Base-by-base conservation (phyloP, 2,888 invertebrate species). In the Didymodactylos carnosus region DNA sequence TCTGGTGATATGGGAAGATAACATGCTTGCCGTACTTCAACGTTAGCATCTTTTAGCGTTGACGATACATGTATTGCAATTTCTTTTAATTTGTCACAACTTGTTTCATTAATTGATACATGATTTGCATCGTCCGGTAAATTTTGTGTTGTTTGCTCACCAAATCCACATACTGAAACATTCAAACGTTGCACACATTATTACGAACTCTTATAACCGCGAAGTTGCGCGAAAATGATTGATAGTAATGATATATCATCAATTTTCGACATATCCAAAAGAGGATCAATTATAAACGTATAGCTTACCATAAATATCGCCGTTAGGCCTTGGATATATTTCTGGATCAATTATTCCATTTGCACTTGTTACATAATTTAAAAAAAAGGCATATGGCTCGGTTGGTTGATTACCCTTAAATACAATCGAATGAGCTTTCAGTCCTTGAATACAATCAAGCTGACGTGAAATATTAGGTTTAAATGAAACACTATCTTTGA, bases 281-380 rank as follows among this genome's bases (percentile, higher is more conserved):
- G n/a, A n/a, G n/a, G n/a, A n/a, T n/a, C n/a, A n/a, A n/a, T n/a
- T n/a, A n/a, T n/a, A n/a, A n/a, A n/a, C n/a, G n/a, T n/a, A n/a
- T n/a, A n/a, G n/a, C n/a, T n/a, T n/a, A 0, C 77, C 27, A 69
- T 78, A 78, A 14, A 78, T 77, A 3, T 75, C 72, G 14, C 78
- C 78, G 72, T 78, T 78, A 10, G 78, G 77, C 16, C 78, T 53
- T 14, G 78, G 77, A 75, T 78, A 78, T 2, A 78, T 75, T 69
- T 78, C 78, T n/a, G 77, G 78, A 40, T 43, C 43, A 13, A 49
- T 14, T 13, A 19, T 6, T 43, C 29, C 16, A 6, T 70, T 53
- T 29, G 39, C 41, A 16, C 16, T 39, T 8, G 35, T 19, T 16
- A 27, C 43, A 72, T 74, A 76, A 8, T 78, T 75, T 2, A 75